Conservation (phyloP, 2,797 vertebrate genomes). For the Erpetoichthys calabaricus region DNA sequence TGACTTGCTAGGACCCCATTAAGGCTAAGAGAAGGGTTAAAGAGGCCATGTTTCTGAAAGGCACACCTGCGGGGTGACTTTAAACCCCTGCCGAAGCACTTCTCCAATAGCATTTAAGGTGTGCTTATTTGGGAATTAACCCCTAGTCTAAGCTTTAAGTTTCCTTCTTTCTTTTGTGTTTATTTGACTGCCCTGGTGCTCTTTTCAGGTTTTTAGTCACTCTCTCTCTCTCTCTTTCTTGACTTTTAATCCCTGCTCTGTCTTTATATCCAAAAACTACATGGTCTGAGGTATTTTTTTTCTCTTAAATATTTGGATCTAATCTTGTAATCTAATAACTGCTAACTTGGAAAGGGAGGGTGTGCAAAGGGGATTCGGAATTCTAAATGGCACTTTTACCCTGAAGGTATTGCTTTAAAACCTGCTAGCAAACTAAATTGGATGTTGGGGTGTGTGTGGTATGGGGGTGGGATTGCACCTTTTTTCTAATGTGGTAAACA, state of each 20-base stretch:
- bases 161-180: slow-evolving; percentile 49
- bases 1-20: slow-evolving; percentile 23
- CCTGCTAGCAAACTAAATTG: slow-evolving; percentile 16
- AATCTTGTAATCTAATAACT: slow-evolving; percentile 36
- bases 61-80: slow-evolving; percentile 57
- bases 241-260: slow-evolving; percentile 45
- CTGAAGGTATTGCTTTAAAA: slow-evolving; percentile 50
- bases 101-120: slow-evolving; percentile 51
- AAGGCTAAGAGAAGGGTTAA: slow-evolving; percentile 43
- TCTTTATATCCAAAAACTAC: slow-evolving; percentile 39
- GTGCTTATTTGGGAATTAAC: slow-evolving; percentile 56
- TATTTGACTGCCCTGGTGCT: slow-evolving; percentile 50
- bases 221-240: slow-evolving; percentile 41
- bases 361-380: slow-evolving; percentile 32
- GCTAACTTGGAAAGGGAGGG: slow-evolving; percentile 30
- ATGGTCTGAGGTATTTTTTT: slow-evolving; percentile 28
- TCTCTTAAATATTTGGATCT: slow-evolving; percentile 16
- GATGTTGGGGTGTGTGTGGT: too few relatives aligned
- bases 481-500: too few relatives aligned
- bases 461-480: too few relatives aligned
- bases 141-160: slow-evolving; percentile 48
- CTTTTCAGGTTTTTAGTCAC: slow-evolving; percentile 38
- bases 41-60: slow-evolving; percentile 45
- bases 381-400: slow-evolving; percentile 36
- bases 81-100: slow-evolving; percentile 35